Evolutionary conservation across 2,113 vertebrate species (phyloP), one percentile per base, ranked within the genome.

Genomic region (Camelus bactrianus): DNA sequence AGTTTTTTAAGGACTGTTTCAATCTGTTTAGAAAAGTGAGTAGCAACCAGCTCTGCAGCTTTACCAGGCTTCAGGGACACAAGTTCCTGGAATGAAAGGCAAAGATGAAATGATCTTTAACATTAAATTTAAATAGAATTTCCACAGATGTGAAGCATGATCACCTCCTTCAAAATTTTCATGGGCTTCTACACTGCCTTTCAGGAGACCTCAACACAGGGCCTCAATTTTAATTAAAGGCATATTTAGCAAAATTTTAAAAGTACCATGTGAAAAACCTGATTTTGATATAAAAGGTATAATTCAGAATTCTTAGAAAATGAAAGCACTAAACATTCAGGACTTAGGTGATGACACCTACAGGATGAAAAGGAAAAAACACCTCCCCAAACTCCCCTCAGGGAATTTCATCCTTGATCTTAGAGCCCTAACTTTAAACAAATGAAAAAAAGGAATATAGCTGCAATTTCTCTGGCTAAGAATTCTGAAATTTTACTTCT

Each of bases 41-140:
- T 99, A 73, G 99, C 95, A 73, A 99, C 99, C 85, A 99, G 92
- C n/a, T 99, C 99, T 20, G 99, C 99, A 96, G 99, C 99, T 98
- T 99, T 99, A 83, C 98, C 98, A 0, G 99, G 99, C 97, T 99
- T 99, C 94, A 99, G 98, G 79, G 97, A 98, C 92, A 99, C 98
- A 92, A 99, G 96, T 86, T 99, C 99, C 99, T 99, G 97, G 30
- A 56, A 15, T 80, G 32, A 97, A 86, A 91, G 48, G 38, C 38
- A 56, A 97, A 98, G 84, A 94, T 11, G 89, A 69, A 65, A 81
- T 58, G 32, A 46, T 6, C 75, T 87, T 46, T 67, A 1, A 86
- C 42, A n/a, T 54, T 52, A 67, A 0, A 90, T 52, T 86, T 87
- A 72, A 35, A 52, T 0, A 75, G 79, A 96, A 75, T 10, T 85